Evolutionary conservation across 64 coral and sea anemone genomes (phyloP), one percentile per base, ranked within the genome.

Genomic region (Platygyra sinensis): DNA sequence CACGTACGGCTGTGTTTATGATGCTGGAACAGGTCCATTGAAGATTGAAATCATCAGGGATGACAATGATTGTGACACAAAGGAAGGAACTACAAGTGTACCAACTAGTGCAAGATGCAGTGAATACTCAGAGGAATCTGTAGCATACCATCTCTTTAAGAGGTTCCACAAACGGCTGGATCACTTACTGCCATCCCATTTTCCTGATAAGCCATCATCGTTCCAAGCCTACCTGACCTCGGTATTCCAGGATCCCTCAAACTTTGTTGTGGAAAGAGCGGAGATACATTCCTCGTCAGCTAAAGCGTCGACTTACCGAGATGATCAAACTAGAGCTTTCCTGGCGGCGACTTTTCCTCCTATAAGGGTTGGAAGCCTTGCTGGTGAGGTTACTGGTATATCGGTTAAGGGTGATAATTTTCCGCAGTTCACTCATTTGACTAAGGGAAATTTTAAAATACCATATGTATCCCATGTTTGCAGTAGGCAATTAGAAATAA

Each of bases 81-180:
- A 14, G 8, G 52, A 55, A 11, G 52, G 7, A 55, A 55, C 9
- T 55, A 9, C 1, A 55, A 55, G 52, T 55, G 2, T 55, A 55
- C 52, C 52, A 55, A 55, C 52, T 11, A 14, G 52, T 39, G 38
- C 38, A 39, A 39, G 52, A 14, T 55, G 52, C 52, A 14, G 8
- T 55, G 52, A 55, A 55, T 11, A 1, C 52, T 55, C 0, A 55
- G 7, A 55, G 52, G 52, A 55, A 55, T 55, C 52, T 55, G 52
- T 8, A 55, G 52, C 2, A 55, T 3, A 55, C 52, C 8, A 9
- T 55, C 52, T 74, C 72, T 74, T 74, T 15, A 29, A 18, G 72
- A 74, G 30, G 72, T 74, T 29, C 80, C 80, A 83, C 80, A 63
- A 83, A 83, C 30, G 30, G 30, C 19, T 83, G 8, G 29, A 64